phyloP scores from a whole-genome alignment of 2,113 vertebrate genomes.

The Tringa solitaria region DNA sequence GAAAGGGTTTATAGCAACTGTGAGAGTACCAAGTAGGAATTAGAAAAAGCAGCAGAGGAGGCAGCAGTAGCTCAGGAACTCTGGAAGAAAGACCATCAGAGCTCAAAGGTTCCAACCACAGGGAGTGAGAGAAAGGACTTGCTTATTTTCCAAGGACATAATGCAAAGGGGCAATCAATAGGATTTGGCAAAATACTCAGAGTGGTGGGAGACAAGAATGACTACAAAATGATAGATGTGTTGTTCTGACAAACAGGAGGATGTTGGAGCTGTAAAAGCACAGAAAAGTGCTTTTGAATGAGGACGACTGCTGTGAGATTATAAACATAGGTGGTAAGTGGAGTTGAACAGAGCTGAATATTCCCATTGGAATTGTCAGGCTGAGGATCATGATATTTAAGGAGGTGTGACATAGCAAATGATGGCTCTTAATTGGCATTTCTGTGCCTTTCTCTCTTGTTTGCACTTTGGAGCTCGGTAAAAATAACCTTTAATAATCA shows the following conservation, averaged over 20 bases:
- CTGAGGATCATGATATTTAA: not conserved
- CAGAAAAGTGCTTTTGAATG: slow-evolving; percentile 1
- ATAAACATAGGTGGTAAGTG: not conserved
- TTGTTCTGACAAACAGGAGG: not conserved
- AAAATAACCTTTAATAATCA: not conserved
- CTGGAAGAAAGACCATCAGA: not conserved
- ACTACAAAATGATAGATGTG: not conserved
- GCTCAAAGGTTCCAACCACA: not conserved
- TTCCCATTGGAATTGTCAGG: not conserved
- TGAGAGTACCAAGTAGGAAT: not conserved
- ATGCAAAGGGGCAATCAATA: not conserved
- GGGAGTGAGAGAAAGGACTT: not conserved
- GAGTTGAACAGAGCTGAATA: not conserved
- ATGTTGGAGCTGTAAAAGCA: not conserved
- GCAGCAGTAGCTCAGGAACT: not conserved
- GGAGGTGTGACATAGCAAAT: not conserved
- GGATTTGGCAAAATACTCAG: not conserved
- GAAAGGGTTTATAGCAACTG: not conserved
- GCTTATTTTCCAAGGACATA: not conserved
- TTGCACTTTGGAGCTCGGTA: not conserved
- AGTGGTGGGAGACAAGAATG: slow-evolving; percentile 5
- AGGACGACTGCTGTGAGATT: not conserved
- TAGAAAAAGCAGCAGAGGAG: not conserved
- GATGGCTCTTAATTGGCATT: not conserved
- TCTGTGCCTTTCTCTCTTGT: not conserved